Base-by-base conservation (phyloP, 2,113 vertebrate species). In the Percopsis transmontana region DNA sequence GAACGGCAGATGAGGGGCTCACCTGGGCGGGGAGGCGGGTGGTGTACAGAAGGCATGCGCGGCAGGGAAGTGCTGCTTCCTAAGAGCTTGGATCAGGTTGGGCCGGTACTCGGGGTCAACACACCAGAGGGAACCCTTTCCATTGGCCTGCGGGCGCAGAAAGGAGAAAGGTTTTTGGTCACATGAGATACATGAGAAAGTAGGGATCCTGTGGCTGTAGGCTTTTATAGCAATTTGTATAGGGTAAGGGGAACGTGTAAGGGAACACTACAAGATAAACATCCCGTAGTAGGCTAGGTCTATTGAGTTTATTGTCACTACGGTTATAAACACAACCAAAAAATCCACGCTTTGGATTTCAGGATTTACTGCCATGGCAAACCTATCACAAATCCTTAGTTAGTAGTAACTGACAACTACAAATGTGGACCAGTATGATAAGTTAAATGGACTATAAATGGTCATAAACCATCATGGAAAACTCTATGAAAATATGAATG, bases 81-180 rank as follows among this genome's bases (percentile, higher is more conserved):
- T 98, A 89, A 99, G 92, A 21, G 97, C 97, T 90, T 99, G 97
- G 80, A 98, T 92, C 74, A 99, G 93, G 84, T 94, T 98, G 65
- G 97, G 97, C 77, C 96, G 96, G 39, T 99, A 98, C 85, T 98
- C 96, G 0, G 97, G 97, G 89, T 99, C 96, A 68, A 99, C 96
- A 1, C 97, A 98, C 97, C 97, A 99, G 58, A 99, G 89, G 0
- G 97, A 99, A 81, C 97, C 97, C 92, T 99, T 99, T 62, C 97
- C 97, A 79, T 96, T 98, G 81, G 96, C 94, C 97, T 99, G 90
- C n/a, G n/a, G 52, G 33, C 63, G 24, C 66, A 10, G 39, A 53
- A 51, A 8, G 2, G 11, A 55, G 65, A 74, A 45, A 83, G 58
- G 67, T 41, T 0, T 44, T 2, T 18, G 33, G 13, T 21, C 9